A percentile compares a stretch with the other conserved stretches of the same genome.
Conservation (phyloP, 2,888 invertebrate genomes). For the Clanis bilineata region DNA sequence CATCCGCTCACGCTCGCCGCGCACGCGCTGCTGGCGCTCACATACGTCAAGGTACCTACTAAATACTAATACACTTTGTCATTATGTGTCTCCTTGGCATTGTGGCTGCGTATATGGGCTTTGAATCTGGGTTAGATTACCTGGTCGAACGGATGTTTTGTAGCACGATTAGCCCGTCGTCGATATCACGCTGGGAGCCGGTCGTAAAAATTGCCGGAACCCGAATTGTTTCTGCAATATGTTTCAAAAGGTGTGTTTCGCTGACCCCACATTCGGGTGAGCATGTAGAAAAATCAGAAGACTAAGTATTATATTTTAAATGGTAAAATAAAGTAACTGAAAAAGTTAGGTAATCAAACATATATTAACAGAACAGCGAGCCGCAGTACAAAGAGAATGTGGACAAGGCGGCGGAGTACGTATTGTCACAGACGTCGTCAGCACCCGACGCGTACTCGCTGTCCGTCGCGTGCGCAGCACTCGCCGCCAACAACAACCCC, state of each 20-base stretch:
- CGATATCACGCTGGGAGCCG: too few relatives aligned
- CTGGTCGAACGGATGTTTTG: too few relatives aligned
- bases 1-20: conserved; percentile 87
- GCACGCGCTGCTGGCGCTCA: conserved; percentile 88
- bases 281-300: too few relatives aligned
- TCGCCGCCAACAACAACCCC: conserved; percentile 88
- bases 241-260: too few relatives aligned
- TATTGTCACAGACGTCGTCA: conserved; percentile 85
- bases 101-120: too few relatives aligned
- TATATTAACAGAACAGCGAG: conserved; percentile 56
- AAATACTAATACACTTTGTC: background rate
- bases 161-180: too few relatives aligned
- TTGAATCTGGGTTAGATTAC: too few relatives aligned
- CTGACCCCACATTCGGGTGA: too few relatives aligned
- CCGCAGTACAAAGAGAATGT: conserved; percentile 84
- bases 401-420: conserved; percentile 89
- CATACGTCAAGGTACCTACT: conserved; percentile 80
- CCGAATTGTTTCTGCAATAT: too few relatives aligned
- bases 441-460: conserved; percentile 87
- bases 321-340: background rate
- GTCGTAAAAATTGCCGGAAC: too few relatives aligned
- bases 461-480: conserved; percentile 88
- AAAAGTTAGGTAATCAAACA: background rate
- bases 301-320: too few relatives aligned
- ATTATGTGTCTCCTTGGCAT: too few relatives aligned